These are phyloP conservation scores for Aplodontia rufa DNA, from an alignment of 2,113 vertebrate species.

Conservation along the genomic window DNA sequence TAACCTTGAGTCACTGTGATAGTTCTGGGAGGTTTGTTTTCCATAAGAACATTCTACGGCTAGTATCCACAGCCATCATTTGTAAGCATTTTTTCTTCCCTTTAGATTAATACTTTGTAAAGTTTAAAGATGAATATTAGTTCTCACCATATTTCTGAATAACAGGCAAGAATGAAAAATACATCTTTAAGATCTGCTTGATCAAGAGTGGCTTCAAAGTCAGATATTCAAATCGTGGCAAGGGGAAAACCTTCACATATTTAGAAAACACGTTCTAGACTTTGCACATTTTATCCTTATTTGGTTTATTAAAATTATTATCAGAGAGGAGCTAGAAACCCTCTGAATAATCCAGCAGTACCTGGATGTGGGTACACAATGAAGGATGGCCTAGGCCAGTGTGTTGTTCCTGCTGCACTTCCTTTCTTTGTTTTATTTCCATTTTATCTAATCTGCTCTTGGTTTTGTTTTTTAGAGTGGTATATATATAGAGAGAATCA, in stretches of 20 bases:
- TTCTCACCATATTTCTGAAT: background rate
- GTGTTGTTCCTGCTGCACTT: background rate
- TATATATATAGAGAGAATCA: no score
- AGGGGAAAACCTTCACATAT: background rate
- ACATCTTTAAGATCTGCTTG: background rate
- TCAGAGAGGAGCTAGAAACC: background rate
- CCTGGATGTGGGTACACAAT: background rate
- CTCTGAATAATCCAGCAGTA: background rate
- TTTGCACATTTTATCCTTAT: background rate
- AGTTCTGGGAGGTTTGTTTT: constrained; percentile 38
- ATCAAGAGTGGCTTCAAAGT: background rate
- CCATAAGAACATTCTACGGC: background rate
- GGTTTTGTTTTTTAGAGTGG: constrained; percentile 37
- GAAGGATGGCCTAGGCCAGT: background rate
- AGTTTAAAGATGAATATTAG: constrained; percentile 2
- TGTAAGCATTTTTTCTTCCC: background rate
- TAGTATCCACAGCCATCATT: background rate
- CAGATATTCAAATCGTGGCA: constrained; percentile 3
- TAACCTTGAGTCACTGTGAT: constrained; percentile 52
- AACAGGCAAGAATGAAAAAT: background rate
- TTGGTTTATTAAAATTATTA: constrained; percentile 25
- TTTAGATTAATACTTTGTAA: constrained; percentile 33
- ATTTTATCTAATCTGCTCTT: constrained; percentile 40
- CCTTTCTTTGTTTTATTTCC: constrained; percentile 28
- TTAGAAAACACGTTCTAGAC: constrained; percentile 17